Evolutionary conservation across 2,113 vertebrate genomes (phyloP), one percentile per base, ranked within the genome.

Genomic region (Gasterosteus nipponicus): DNA sequence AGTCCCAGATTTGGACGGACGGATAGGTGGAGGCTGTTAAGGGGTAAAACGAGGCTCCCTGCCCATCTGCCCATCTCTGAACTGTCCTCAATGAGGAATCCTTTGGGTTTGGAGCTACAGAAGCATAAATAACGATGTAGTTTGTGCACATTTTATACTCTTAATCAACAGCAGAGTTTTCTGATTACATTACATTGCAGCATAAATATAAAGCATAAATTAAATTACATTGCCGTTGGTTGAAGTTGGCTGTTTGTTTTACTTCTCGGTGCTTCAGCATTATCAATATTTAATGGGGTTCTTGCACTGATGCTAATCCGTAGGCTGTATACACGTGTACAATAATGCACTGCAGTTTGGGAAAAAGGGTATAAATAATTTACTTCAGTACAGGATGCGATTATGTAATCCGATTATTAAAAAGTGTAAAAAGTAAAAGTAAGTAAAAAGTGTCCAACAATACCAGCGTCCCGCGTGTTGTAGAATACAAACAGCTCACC

Each of bases 1-100:
- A 54, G 66, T 39, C 41, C 71, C 19, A 38, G 53, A 60, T 68
- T 63, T 15, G 51, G 19, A 46, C 44, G 59, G 85, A 70, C 77
- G 38, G 62, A 75, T 6, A 77, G 65, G 72, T 47, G 26, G 75
- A 73, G 54, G 57, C 78, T 78, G 78, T 31, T 62, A 72, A 63
- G 69, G 63, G 67, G 49, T 61, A 19, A 73, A 65, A 51, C 31
- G 26, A 79, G 47, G 35, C 75, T 86, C 80, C 70, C 77, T 66
- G 80, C 81, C 89, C 86, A 88, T 84, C 89, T 90, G 89, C 51
- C 47, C 65, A 53, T 78, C 67, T 73, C 53, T 84, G 75, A 89
- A 72, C 75, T 51, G n/a, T 51, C 44, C 53, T 86, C 73, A 62
- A 69, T 68, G 42, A 81, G 83, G 77, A 64, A 59, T 70, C 71